These are phyloP conservation scores for Volucella inflata DNA, from an alignment of 2,888 invertebrate species.

Conservation along the genomic window DNA sequence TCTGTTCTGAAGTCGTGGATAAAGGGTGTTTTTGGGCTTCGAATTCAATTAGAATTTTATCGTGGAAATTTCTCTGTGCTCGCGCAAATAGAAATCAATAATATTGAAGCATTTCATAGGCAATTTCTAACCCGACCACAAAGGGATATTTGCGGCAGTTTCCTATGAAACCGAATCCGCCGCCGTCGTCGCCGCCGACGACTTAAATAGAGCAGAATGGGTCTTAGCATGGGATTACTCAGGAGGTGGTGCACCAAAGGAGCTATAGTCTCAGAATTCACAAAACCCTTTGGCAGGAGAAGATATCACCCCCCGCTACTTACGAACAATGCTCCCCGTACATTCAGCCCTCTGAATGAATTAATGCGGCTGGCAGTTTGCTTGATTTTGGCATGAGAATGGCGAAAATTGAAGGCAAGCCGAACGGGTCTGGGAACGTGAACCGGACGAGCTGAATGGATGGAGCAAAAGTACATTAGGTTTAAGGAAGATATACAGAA, in stretches of 20 bases:
- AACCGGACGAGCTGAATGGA: neutral
- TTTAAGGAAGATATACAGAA: slow-evolving; percentile 59
- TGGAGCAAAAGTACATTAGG: slow-evolving; percentile 40
- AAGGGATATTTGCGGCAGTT: slow-evolving; percentile 49
- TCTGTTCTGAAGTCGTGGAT: neutral
- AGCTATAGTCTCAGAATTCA: too few species aligned
- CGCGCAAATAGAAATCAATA: slow-evolving; percentile 60
- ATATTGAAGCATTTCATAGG: slow-evolving; percentile 56
- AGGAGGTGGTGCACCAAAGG: slow-evolving; percentile 9
- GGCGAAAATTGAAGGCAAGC: slow-evolving; percentile 18
- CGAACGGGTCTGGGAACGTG: neutral
- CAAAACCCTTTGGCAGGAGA: too few species aligned
- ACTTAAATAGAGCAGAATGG: slow-evolving; percentile 9
- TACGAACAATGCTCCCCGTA: neutral
- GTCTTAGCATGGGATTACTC: neutral
- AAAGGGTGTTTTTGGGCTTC: neutral
- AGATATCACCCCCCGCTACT: too few species aligned
- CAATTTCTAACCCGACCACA: slow-evolving; percentile 54
- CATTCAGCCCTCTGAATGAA: neutral
- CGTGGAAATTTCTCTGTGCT: slow-evolving; percentile 33
- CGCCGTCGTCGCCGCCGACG: too few species aligned
- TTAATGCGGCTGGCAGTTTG: slow-evolving; percentile 19
- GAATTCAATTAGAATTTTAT: slow-evolving; percentile 59
- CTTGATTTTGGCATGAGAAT: slow-evolving; percentile 28
- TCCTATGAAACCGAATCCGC: neutral